Conservation (phyloP, 2,113 vertebrate genomes). For the Siphamia tubifer region DNA sequence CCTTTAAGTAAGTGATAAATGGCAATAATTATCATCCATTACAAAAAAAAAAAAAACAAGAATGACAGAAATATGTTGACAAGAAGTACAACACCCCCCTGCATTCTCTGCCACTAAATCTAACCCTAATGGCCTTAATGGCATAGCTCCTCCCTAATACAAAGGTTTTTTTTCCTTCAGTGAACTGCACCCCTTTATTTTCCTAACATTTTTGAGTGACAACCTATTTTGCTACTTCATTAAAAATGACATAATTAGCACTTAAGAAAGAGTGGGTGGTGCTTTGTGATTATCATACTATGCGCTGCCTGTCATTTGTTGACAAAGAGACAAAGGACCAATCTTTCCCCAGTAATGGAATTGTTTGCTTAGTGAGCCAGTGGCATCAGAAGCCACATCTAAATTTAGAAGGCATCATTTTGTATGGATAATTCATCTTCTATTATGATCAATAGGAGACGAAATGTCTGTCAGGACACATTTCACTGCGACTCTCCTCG, state of each 20-base stretch:
- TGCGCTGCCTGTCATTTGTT: slow-evolving; percentile 37
- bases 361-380: slow-evolving; percentile 21
- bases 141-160: neutral
- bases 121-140: slow-evolving; percentile 15
- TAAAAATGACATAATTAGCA: slow-evolving; percentile 51
- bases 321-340: slow-evolving; percentile 31
- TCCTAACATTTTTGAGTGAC: slow-evolving; percentile 29
- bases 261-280: slow-evolving; percentile 34
- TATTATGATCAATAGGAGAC: slow-evolving; percentile 12
- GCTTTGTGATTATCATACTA: slow-evolving; percentile 22
- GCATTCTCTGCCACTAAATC: neutral
- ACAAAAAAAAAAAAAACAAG: neutral
- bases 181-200: slow-evolving; percentile 18
- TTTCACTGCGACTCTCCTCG: neutral
- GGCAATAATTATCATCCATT: neutral
- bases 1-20: neutral
- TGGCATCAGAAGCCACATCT: slow-evolving; percentile 6
- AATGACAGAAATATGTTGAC: neutral
- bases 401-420: neutral
- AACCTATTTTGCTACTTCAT: slow-evolving; percentile 32
- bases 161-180: slow-evolving; percentile 6
- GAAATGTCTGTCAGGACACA: slow-evolving; percentile 1
- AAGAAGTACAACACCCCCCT: neutral
- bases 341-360: slow-evolving; percentile 21
- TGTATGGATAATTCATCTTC: slow-evolving; percentile 7